Conservation (phyloP, 2,797 vertebrate species). For the Pseudochirops corinnae region DNA sequence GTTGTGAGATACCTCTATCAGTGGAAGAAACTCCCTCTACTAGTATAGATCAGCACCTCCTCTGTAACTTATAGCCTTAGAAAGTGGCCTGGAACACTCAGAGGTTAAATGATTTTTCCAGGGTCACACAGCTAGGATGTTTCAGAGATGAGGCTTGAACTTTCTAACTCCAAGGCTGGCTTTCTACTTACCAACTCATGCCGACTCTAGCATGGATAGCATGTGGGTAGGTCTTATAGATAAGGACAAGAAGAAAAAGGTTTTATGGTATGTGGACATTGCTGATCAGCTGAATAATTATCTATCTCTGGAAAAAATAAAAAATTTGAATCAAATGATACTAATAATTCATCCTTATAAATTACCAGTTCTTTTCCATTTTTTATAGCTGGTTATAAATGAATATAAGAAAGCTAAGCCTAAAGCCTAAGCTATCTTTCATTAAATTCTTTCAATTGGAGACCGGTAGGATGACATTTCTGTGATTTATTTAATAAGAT, state of each 20-base stretch:
- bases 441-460: constrained; percentile 58
- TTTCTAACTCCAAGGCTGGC: background rate
- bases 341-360: constrained; percentile 63
- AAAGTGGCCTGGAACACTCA: background rate
- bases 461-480: constrained; percentile 16
- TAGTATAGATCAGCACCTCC: background rate
- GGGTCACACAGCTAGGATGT: background rate
- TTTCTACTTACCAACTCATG: background rate
- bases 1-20: no score
- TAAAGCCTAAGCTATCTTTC: constrained; percentile 63
- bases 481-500: constrained; percentile 66
- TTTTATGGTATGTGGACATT: constrained; percentile 40
- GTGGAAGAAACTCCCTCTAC: background rate
- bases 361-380: constrained; percentile 65
- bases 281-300: constrained; percentile 66
- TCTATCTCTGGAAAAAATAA: constrained; percentile 65
- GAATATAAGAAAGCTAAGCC: constrained; percentile 67
- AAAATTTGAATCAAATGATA: constrained; percentile 55
- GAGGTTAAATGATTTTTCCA: background rate
- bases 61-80: background rate
- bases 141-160: background rate
- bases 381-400: constrained; percentile 67
- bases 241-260: constrained; percentile 33
- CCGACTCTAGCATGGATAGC: background rate
- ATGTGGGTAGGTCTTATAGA: constrained; percentile 39